Evolutionary conservation across 2,888 invertebrate species (phyloP), one percentile per base, ranked within the genome.

Genomic region (Idaea straminata): DNA sequence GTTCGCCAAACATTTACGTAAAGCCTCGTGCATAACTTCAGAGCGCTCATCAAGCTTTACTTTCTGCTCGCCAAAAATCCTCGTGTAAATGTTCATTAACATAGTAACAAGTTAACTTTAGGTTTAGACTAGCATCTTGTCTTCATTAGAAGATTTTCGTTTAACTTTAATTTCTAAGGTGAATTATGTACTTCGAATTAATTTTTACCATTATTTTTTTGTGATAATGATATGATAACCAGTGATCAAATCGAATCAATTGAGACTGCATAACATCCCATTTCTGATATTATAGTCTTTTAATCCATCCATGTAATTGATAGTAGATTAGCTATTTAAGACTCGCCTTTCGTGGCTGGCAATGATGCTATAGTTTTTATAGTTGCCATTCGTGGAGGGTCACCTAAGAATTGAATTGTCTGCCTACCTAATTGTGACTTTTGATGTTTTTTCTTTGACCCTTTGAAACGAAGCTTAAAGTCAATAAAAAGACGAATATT

Each of bases 301-400:
- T 84, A 88, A 87, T 89, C 90, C 89, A 89, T 89, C 90, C 91
- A 89, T 80, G 77, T 78, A 80, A 78, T 81, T 84, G 84, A 86
- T 82, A 79, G 79, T 84, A 86, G 82, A 80, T 81, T 82, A 81
- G 81, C 73, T 81, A 78, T 71, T 73, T 78, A 72, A 77, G 80
- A 77, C 81, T 47, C 13, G 10, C 47, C 10, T 47, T 10, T 47
- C 47, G 10, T 47, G 47, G 7, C 2, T 47, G 10, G 13, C 10
- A 7, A 47, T 13, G 10, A 47, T 47, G 10, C 13, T 4, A 47
- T 47, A 13, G 6, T 47, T 7, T 47, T 6, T 47, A 13, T 5
- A 13, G 13, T 10, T 13, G 10, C 47, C 47, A 47, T 47, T 47
- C 10, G 47, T 13, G 10, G 0, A 10, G 13, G 10, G 47, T 47